Conservation (phyloP, 2,888 invertebrate genomes). For the Steinernema scapterisci region DNA sequence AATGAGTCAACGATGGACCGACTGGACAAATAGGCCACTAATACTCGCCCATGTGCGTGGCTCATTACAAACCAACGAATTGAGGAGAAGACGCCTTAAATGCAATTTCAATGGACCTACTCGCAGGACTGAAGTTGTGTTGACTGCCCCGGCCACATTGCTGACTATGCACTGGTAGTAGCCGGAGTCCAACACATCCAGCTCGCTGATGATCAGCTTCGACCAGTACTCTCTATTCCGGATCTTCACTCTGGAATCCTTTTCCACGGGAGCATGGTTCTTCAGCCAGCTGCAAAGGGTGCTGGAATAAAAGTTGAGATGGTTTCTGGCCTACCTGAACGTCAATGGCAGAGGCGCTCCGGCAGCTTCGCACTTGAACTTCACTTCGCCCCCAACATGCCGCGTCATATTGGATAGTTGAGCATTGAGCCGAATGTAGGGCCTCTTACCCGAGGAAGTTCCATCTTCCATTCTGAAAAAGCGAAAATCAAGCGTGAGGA, state of each 20-base stretch:
- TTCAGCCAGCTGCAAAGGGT: slow-evolving; percentile 58
- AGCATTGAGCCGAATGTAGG: slow-evolving; percentile 64
- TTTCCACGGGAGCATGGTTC: slow-evolving; percentile 66
- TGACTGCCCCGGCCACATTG: slow-evolving; percentile 65
- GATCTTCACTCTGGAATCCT: slow-evolving; percentile 56
- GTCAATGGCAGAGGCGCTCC: slow-evolving; percentile 62
- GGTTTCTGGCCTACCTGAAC: slow-evolving; percentile 55
- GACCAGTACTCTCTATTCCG: slow-evolving; percentile 59
- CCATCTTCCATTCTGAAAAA: slow-evolving; percentile 64
- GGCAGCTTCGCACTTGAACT: slow-evolving; percentile 65
- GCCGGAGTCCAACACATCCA: slow-evolving; percentile 65
- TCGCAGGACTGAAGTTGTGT: slow-evolving; percentile 63
- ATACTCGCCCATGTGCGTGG: not conserved
- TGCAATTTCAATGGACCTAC: slow-evolving; percentile 44
- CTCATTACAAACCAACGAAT: not conserved
- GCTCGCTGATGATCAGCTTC: slow-evolving; percentile 58
- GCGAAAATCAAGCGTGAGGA: too few species aligned
- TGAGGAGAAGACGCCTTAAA: not conserved
- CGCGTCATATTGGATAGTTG: slow-evolving; percentile 60
- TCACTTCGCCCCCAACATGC: slow-evolving; percentile 59
- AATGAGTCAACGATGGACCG: slow-evolving; percentile 22
- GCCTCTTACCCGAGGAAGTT: slow-evolving; percentile 56
- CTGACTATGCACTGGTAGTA: slow-evolving; percentile 65
- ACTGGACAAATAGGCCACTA: not conserved
- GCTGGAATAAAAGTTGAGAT: not conserved